These are phyloP conservation scores for Brevimyrus niger DNA, from an alignment of 2,113 vertebrate species.

Conservation along the genomic window DNA sequence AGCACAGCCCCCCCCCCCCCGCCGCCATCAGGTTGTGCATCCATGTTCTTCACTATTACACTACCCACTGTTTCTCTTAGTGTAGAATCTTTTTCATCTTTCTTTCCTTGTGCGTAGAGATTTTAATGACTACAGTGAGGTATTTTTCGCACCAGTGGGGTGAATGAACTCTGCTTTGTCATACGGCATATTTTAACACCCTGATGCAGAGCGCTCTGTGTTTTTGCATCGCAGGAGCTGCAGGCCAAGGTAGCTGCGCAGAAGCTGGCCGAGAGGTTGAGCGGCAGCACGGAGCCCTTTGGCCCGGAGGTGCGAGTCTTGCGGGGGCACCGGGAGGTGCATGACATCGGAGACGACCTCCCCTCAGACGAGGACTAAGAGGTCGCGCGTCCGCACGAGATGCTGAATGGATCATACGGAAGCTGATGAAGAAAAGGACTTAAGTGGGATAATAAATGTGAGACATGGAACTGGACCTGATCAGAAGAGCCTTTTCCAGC, in stretches of 20 bases:
- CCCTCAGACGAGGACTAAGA: conserved; percentile 71
- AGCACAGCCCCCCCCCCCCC: too few relatives aligned
- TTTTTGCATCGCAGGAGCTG: conserved; percentile 66
- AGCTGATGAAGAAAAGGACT: neutral
- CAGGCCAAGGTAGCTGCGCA: conserved; percentile 84
- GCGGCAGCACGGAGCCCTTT: conserved; percentile 70
- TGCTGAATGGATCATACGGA: neutral
- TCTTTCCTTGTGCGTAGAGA: neutral
- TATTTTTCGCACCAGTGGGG: neutral
- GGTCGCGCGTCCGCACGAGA: neutral
- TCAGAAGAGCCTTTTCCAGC: neutral
- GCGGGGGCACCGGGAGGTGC: conserved; percentile 73
- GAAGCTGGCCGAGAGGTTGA: conserved; percentile 77
- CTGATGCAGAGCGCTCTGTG: conserved; percentile 32
- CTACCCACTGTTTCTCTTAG: neutral
- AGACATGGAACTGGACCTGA: neutral
- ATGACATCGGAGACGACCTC: conserved; percentile 64
- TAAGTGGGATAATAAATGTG: neutral
- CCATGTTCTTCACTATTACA: neutral
- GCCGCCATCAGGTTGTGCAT: neutral
- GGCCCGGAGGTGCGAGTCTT: conserved; percentile 66
- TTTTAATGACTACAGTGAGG: neutral
- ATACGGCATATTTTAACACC: too few relatives aligned
- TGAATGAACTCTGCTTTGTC: neutral
- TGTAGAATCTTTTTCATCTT: neutral